Conservation (phyloP, 2,797 vertebrate species). For the Sorex maritimensis region DNA sequence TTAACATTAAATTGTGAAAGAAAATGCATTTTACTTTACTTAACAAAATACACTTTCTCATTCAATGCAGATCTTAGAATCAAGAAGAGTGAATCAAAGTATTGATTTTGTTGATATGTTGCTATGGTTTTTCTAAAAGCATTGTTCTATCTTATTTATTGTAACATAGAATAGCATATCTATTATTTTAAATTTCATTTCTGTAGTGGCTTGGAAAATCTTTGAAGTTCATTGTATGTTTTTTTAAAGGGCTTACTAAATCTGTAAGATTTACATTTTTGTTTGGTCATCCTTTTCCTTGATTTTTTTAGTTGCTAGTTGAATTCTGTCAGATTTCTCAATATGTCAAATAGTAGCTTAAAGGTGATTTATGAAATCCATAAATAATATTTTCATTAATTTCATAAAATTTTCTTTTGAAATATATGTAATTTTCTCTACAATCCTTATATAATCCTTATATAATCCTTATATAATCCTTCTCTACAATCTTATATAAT, state of each 20-base stretch:
- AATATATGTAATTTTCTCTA: constrained; percentile 16
- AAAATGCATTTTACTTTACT: constrained; percentile 36
- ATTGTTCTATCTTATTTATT: not conserved
- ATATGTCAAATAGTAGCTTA: not conserved
- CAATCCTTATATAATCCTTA: no score
- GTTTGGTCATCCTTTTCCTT: not conserved
- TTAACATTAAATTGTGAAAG: constrained; percentile 42
- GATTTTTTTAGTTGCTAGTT: constrained; percentile 1
- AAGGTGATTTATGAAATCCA: not conserved
- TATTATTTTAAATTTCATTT: constrained; percentile 1
- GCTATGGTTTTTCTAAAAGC: no score
- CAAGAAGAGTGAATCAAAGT: not conserved
- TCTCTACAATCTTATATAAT: constrained; percentile 15
- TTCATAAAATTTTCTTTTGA: constrained; percentile 44
- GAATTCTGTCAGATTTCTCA: not conserved
- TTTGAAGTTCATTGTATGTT: not conserved
- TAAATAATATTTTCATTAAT: not conserved
- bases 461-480: no score
- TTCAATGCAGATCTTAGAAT: constrained; percentile 9
- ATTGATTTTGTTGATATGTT: not conserved
- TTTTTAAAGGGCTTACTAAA: not conserved
- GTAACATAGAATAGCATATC: not conserved
- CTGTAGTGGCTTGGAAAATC: not conserved
- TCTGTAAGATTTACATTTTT: not conserved
- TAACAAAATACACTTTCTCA: constrained; percentile 36